These are phyloP conservation scores for Typhlomys cinereus DNA, from an alignment of 2,113 vertebrate genomes.

Conservation along the genomic window DNA sequence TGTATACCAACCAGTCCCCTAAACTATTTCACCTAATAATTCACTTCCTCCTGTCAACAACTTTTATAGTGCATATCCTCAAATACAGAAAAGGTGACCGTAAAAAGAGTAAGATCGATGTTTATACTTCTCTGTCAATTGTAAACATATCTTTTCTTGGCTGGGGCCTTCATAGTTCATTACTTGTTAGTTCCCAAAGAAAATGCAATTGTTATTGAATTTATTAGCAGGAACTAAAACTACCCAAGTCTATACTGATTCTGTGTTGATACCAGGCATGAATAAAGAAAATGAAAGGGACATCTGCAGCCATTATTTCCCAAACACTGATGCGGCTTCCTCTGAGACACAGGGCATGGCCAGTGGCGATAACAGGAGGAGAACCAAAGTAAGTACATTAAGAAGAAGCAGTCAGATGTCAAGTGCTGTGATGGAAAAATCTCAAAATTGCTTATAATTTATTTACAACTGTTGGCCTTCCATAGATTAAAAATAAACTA, in stretches of 20 bases:
- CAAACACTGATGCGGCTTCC: not conserved
- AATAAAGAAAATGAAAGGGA: not conserved
- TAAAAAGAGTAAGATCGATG: not conserved
- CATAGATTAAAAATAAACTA: not conserved
- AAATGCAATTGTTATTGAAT: not conserved
- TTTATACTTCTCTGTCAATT: not conserved
- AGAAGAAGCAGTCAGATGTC: not conserved
- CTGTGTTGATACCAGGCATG: not conserved
- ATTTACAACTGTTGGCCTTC: not conserved
- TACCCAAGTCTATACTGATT: not conserved
- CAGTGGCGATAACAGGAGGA: not conserved
- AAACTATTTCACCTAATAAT: not conserved
- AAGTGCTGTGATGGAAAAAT: not conserved
- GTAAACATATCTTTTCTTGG: not conserved
- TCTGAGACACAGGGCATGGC: not conserved
- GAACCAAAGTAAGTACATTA: not conserved
- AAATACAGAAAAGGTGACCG: not conserved
- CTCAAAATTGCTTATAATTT: not conserved
- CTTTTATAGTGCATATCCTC: not conserved
- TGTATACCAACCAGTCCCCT: not conserved
- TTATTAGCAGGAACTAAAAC: constrained; percentile 12
- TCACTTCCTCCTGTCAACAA: not conserved
- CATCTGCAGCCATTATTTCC: not conserved
- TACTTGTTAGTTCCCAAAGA: not conserved
- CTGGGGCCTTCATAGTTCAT: not conserved